Percentiles rank a stretch among this genome's conserved stretches.
Conservation (phyloP, 35 echinoderm and acorn worm species). For the Apostichopus japonicus region DNA sequence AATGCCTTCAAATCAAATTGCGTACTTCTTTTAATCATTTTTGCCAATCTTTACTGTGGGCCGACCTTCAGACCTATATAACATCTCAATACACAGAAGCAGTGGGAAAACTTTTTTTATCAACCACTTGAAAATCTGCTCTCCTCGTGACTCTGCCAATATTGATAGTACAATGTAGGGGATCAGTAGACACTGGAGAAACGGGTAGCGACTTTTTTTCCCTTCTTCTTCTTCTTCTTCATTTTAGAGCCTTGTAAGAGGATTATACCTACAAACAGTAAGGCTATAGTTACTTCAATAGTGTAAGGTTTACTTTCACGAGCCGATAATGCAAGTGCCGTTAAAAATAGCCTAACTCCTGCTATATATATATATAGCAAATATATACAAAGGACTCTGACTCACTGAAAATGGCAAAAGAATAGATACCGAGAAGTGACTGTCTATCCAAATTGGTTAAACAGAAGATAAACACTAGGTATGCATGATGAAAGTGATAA, state of each 20-base stretch:
- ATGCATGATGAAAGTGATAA: conserved; percentile 10
- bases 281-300: not conserved
- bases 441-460: not conserved
- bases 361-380: not conserved
- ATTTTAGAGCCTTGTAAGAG: conserved; percentile 16
- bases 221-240: not conserved
- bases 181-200: not conserved
- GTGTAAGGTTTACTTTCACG: conserved; percentile 23
- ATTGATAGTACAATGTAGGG: conserved; percentile 27
- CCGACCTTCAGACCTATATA: not conserved
- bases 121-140: conserved; percentile 35
- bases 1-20: not conserved
- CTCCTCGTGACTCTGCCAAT: conserved; percentile 20
- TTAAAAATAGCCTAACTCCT: conserved; percentile 23
- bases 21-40: not conserved
- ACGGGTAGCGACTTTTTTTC: not conserved
- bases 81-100: conserved; percentile 1
- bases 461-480: not conserved
- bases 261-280: conserved; percentile 39
- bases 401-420: not conserved
- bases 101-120: not conserved
- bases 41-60: not conserved
- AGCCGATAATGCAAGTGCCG: not conserved
- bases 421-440: too few species aligned
- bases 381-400: not conserved